A percentile compares a stretch with the other conserved stretches of the same genome.
Conservation (phyloP, 2,113 vertebrate species). For the Muscicapa adusta region DNA sequence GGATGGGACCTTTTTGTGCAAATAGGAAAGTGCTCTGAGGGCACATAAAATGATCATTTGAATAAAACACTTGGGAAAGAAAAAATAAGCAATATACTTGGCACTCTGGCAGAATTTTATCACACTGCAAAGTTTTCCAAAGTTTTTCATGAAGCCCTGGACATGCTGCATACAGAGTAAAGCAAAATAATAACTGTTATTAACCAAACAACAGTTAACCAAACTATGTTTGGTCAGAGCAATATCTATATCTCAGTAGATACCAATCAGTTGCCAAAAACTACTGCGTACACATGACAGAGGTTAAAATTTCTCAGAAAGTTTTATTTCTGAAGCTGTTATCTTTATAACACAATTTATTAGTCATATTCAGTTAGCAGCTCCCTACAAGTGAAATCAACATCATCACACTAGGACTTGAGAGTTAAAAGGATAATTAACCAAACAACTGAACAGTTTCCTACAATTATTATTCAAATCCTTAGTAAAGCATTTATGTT, state of each 20-base stretch:
- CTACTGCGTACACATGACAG: conserved; percentile 13
- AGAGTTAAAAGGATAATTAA: conserved; percentile 45
- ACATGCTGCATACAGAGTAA: not conserved
- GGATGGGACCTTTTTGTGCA: not conserved
- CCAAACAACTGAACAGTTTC: conserved; percentile 23
- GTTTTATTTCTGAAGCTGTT: conserved; percentile 39
- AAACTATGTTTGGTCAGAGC: not conserved
- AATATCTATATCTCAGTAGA: not conserved
- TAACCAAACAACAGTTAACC: too few species aligned
- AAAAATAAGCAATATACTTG: not conserved
- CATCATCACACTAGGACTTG: not conserved
- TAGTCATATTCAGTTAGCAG: conserved; percentile 49
- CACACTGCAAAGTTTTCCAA: not conserved
- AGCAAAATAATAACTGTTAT: not conserved
- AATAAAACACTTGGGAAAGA: not conserved
- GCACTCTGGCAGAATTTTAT: not conserved
- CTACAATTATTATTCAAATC: conserved; percentile 56
- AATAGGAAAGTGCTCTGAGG: not conserved
- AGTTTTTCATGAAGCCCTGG: not conserved
- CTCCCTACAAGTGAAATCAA: conserved; percentile 11
- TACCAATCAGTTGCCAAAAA: conserved; percentile 14
- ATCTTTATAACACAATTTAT: conserved; percentile 39
- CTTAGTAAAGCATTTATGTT: conserved; percentile 12
- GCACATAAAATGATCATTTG: not conserved
- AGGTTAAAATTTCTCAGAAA: conserved; percentile 56